A percentile compares a stretch with the other conserved stretches of the same genome.
phyloP scores from a whole-genome alignment of 1,140 invertebrate species.

The Neodiprion fabricii region DNA sequence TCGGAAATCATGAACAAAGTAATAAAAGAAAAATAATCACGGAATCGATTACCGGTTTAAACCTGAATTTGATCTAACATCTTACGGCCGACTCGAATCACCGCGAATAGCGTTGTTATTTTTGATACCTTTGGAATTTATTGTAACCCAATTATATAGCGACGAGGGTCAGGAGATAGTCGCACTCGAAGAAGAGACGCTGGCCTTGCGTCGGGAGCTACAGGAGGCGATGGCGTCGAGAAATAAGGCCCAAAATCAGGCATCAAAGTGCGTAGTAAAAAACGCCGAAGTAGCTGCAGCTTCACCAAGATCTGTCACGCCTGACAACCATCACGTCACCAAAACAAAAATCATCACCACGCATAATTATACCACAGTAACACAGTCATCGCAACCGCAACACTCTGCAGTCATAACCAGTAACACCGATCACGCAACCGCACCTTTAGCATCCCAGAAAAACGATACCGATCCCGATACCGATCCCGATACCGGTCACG shows the following conservation, averaged over 20 bases:
- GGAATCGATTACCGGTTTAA: too few relatives aligned
- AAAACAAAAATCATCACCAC: conserved; percentile 53
- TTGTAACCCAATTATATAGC: conserved; percentile 37
- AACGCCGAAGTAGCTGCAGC: conserved; percentile 29
- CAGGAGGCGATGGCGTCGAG: conserved; percentile 54
- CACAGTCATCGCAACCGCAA: too few relatives aligned
- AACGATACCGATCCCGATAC: too few relatives aligned
- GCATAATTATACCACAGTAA: conserved; percentile 36
- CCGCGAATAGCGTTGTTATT: too few relatives aligned
- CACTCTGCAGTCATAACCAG: background rate
- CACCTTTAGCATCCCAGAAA: too few relatives aligned
- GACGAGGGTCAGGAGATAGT: conserved; percentile 56
- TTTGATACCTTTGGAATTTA: conserved; percentile 26
- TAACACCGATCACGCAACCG: too few relatives aligned
- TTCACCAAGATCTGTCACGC: conserved; percentile 42
- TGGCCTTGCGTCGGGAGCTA: conserved; percentile 55
- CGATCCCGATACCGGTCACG: too few relatives aligned
- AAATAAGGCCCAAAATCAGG: conserved; percentile 47
- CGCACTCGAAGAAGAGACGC: conserved; percentile 58
- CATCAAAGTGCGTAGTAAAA: conserved; percentile 53
- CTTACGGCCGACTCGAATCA: too few relatives aligned
- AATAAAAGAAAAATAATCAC: too few relatives aligned
- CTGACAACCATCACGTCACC: conserved; percentile 35
- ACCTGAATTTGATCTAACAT: background rate
- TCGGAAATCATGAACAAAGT: too few relatives aligned